phyloP scores from a whole-genome alignment of 64 coral and sea anemone genomes.

The Porites australiensis region DNA sequence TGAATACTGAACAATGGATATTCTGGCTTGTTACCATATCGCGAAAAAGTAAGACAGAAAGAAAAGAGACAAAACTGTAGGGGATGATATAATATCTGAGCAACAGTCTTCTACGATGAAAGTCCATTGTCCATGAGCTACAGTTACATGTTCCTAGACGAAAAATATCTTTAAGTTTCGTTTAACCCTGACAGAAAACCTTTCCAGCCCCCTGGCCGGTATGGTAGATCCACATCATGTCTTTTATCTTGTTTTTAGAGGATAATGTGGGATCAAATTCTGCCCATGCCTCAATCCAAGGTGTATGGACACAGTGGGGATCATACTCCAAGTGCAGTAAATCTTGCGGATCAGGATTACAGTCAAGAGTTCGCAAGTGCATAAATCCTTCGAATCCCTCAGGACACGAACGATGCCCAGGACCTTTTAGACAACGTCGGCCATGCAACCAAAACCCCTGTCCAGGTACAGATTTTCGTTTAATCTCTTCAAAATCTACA shows the following conservation, averaged over 20 bases:
- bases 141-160: too few relatives aligned
- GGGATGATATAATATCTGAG: too few relatives aligned
- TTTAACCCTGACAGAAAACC: too few relatives aligned
- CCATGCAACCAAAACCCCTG: constrained; percentile 23
- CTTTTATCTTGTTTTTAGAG: not conserved
- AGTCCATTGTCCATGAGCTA: too few relatives aligned
- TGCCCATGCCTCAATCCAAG: not conserved
- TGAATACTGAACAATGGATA: too few relatives aligned
- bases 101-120: too few relatives aligned
- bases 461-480: not conserved
- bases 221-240: too few relatives aligned
- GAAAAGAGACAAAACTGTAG: too few relatives aligned
- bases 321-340: constrained; percentile 11
- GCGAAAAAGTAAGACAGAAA: too few relatives aligned
- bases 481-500: not conserved
- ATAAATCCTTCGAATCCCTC: constrained; percentile 16
- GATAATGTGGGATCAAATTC: not conserved
- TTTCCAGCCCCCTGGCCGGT: too few relatives aligned
- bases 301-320: constrained; percentile 17
- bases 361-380: constrained; percentile 35
- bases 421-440: not conserved
- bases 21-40: too few relatives aligned
- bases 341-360: constrained; percentile 22
- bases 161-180: too few relatives aligned
- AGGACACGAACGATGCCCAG: constrained; percentile 8